Base-by-base conservation (phyloP, 2,113 vertebrate genomes). In the Podilymbus podiceps region DNA sequence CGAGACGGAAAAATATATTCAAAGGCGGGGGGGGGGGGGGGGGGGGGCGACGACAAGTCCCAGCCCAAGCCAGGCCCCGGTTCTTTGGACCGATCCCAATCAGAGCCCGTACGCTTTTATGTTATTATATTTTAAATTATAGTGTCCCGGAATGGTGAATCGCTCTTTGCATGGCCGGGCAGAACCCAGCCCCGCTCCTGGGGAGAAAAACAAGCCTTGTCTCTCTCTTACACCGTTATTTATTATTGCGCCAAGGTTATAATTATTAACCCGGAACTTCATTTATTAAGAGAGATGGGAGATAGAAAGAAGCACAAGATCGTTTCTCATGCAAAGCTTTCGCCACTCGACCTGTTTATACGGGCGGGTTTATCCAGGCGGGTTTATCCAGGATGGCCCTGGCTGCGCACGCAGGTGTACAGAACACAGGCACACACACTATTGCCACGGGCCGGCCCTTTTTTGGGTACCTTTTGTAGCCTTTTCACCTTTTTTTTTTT, bases 201-300 rank as follows among this genome's bases (percentile, higher is more conserved):
- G 93, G 79, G 82, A 91, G 77, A 55, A 64, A 88, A 90, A 80
- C 76, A 60, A 90, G 69, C 60, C 78, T 46, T 31, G 52, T 86
- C 94, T 86, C 28, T 20, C 49, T 6, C 1, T n/a, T 59, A 11
- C 1, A 49, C 87, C 85, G 86, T 96, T 97, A 96, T 98, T 98
- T 97, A 95, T 97, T 87, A 72, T 97, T 88, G 96, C 52, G 59
- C 55, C 79, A 85, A 89, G 95, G 91, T 93, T 95, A 47, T 92
- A 95, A 97, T 96, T 97, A 95, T 95, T 95, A 97, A 97, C 96
- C 95, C 93, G 97, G 94, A 94, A 94, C 83, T 96, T 72, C 55
- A 78, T 89, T 90, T 94, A 31, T 79, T 62, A n/a, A 50, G 71
- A 42, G 55, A 59, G 78, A 66, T 69, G 72, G 6, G 82, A 67